Conservation (phyloP, 2,888 invertebrate genomes). For the Hesperia comma region DNA sequence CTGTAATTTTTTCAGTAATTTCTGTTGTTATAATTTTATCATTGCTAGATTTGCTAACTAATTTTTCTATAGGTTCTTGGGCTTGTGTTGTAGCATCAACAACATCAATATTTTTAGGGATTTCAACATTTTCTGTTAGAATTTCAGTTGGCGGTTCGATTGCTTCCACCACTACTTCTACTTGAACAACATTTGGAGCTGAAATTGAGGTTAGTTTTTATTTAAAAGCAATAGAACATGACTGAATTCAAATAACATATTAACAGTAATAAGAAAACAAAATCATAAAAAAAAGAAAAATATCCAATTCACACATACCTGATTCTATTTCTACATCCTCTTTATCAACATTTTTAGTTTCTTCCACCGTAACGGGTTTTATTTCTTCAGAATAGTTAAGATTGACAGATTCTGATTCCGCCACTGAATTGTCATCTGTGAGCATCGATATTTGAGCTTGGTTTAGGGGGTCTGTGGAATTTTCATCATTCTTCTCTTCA, state of each 20-base stretch:
- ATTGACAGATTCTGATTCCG: slow-evolving; percentile 57
- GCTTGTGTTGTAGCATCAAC: slow-evolving; percentile 39
- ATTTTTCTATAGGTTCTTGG: slow-evolving; percentile 9
- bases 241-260: too few relatives aligned
- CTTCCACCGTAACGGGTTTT: slow-evolving; percentile 45
- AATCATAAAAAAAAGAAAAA: too few relatives aligned
- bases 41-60: background rate
- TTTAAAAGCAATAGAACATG: too few relatives aligned
- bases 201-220: background rate
- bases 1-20: slow-evolving; percentile 10
- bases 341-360: slow-evolving; percentile 38
- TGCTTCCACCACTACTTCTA: slow-evolving; percentile 40
- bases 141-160: slow-evolving; percentile 17
- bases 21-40: background rate
- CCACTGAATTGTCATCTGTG: slow-evolving; percentile 70
- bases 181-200: slow-evolving; percentile 33
- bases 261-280: too few relatives aligned
- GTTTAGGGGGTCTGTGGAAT: slow-evolving; percentile 54
- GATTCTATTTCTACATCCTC: slow-evolving; percentile 42
- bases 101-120: slow-evolving; percentile 40
- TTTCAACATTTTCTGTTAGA: slow-evolving; percentile 22
- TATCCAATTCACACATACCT: slow-evolving; percentile 39
- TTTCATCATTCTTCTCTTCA: too few relatives aligned
- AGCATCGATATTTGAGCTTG: slow-evolving; percentile 65
- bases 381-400: slow-evolving; percentile 64